Evolutionary conservation across 53 echinoderm and acorn worm genomes (phyloP).

Genomic region (Stichopus horrens): DNA sequence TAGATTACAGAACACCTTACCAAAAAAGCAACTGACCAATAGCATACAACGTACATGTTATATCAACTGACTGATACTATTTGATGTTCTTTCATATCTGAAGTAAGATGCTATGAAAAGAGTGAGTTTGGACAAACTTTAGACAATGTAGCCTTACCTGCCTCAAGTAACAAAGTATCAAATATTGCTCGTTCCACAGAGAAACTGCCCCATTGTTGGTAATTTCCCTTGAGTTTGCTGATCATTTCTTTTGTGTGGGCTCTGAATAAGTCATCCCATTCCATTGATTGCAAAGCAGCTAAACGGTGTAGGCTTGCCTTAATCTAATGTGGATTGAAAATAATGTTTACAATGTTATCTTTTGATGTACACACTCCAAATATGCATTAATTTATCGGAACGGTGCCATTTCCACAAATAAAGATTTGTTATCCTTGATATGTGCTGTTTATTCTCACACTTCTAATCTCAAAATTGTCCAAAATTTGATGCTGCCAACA

Average conservation of each 20-base stretch:
- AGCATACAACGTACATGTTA: no score
- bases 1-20: no score
- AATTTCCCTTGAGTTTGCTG: slow-evolving; percentile 71
- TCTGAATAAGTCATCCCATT: slow-evolving; percentile 60
- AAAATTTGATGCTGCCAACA: no score
- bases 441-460: no score
- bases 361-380: not conserved
- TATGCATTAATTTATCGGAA: not conserved
- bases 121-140: no score
- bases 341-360: not conserved
- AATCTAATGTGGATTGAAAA: slow-evolving; percentile 50
- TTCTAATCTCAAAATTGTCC: no score
- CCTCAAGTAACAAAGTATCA: slow-evolving; percentile 70
- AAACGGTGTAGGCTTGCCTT: slow-evolving; percentile 58
- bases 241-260: slow-evolving; percentile 76
- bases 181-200: slow-evolving; percentile 87
- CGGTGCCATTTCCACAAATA: no score
- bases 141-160: slow-evolving; percentile 23
- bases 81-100: no score
- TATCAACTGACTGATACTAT: no score
- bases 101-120: no score
- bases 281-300: slow-evolving; percentile 56
- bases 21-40: no score
- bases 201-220: slow-evolving; percentile 84
- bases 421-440: no score